Evolutionary conservation across 2,113 vertebrate genomes (phyloP).

Genomic region (Macquaria australasica): DNA sequence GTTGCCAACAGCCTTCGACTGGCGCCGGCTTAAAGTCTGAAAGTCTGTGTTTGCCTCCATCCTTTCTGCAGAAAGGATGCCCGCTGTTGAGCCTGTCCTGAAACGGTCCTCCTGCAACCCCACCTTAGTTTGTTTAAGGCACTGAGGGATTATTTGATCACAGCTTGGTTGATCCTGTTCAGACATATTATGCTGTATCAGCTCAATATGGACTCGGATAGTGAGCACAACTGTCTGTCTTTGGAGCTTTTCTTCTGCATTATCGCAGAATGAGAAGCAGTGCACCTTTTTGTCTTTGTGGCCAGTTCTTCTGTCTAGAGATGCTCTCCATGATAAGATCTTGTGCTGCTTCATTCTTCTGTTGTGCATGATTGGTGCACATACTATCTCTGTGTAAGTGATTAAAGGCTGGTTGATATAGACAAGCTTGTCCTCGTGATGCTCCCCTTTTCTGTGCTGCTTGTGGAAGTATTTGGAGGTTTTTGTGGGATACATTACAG

Average conservation of each 20-base stretch:
- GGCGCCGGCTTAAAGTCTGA: constrained; percentile 51
- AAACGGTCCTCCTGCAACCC: constrained; percentile 47
- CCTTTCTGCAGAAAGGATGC: constrained; percentile 31
- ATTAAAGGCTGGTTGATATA: constrained; percentile 17
- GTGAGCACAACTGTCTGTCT: constrained; percentile 17
- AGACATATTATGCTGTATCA: constrained; percentile 47
- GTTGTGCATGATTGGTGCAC: constrained; percentile 17
- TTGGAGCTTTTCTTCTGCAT: constrained; percentile 9
- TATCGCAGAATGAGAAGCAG: constrained; percentile 6
- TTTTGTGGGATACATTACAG: neutral
- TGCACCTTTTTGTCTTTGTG: constrained; percentile 2
- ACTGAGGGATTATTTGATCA: constrained; percentile 74
- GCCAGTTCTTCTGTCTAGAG: neutral
- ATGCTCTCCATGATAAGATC: constrained; percentile 40
- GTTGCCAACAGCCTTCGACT: constrained; percentile 16
- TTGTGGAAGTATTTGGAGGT: constrained; percentile 19
- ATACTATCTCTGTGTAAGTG: constrained; percentile 2
- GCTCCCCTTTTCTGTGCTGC: neutral
- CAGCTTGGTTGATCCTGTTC: constrained; percentile 68
- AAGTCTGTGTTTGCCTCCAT: constrained; percentile 52
- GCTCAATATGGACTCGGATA: constrained; percentile 13
- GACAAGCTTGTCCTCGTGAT: neutral
- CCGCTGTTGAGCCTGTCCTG: constrained; percentile 30
- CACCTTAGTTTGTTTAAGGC: constrained; percentile 79
- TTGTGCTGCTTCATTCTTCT: constrained; percentile 25